These are phyloP conservation scores for Belonocnema kinseyi DNA, from an alignment of 1,140 invertebrate species.

Conservation along the genomic window DNA sequence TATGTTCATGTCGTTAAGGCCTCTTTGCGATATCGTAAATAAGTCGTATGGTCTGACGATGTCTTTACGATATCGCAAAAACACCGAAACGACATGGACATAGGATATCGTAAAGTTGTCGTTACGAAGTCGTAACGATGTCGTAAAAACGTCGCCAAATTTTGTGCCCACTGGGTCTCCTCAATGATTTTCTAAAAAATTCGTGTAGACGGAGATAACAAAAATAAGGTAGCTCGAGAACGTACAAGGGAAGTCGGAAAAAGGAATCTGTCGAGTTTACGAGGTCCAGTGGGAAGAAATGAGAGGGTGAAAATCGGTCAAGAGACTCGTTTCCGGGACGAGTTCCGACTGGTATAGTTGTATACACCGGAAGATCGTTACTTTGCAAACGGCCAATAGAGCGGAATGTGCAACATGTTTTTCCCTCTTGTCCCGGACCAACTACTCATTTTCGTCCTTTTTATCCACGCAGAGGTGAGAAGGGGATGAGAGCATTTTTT, in stretches of 20 bases:
- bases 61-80: too few species aligned
- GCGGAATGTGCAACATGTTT: constrained; percentile 45
- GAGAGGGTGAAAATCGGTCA: constrained; percentile 53
- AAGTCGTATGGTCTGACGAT: too few species aligned
- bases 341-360: constrained; percentile 44
- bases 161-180: too few species aligned
- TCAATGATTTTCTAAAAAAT: neutral
- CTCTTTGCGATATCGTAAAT: too few species aligned
- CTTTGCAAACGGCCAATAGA: constrained; percentile 50
- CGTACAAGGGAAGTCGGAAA: constrained; percentile 34
- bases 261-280: constrained; percentile 32
- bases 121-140: too few species aligned
- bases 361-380: constrained; percentile 50
- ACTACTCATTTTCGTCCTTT: neutral
- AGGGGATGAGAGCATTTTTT: too few species aligned
- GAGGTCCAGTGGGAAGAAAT: constrained; percentile 47
- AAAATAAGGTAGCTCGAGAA: constrained; percentile 19
- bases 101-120: too few species aligned
- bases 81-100: too few species aligned
- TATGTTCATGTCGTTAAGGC: too few species aligned
- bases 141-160: too few species aligned
- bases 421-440: constrained; percentile 21
- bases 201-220: constrained; percentile 37
- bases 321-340: constrained; percentile 51
- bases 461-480: neutral